These are phyloP conservation scores for Microctonus brassicae DNA, from an alignment of 2,888 invertebrate species.

Conservation along the genomic window DNA sequence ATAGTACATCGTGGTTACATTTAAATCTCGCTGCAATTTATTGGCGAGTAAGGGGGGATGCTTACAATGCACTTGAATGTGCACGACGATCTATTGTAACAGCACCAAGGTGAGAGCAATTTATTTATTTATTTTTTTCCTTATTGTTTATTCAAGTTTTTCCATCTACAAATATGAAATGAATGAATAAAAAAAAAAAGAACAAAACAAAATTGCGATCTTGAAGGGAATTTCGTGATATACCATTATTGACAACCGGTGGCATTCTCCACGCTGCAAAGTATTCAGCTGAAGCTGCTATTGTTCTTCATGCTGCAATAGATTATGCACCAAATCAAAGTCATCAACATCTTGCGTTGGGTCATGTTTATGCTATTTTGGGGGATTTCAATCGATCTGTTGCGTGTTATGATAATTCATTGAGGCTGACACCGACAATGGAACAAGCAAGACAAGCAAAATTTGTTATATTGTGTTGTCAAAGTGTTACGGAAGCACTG, in stretches of 20 bases:
- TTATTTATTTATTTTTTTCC: conserved; percentile 24
- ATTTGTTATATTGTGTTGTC: conserved; percentile 79
- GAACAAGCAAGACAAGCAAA: conserved; percentile 75
- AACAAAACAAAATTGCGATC: background rate
- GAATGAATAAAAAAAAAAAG: background rate
- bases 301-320: conserved; percentile 80
- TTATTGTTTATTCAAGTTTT: conserved; percentile 12
- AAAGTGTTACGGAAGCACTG: conserved; percentile 75
- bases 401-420: conserved; percentile 76
- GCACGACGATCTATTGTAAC: conserved; percentile 81
- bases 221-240: conserved; percentile 79
- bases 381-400: conserved; percentile 81
- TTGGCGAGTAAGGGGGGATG: conserved; percentile 83
- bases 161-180: conserved; percentile 12
- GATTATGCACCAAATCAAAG: conserved; percentile 78
- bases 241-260: conserved; percentile 81
- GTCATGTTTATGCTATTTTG: conserved; percentile 79
- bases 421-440: conserved; percentile 76
- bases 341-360: conserved; percentile 78
- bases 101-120: conserved; percentile 76
- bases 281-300: conserved; percentile 79
- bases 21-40: conserved; percentile 84
- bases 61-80: conserved; percentile 85
- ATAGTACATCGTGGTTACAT: conserved; percentile 83
- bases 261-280: conserved; percentile 79